Evolutionary conservation across 1,140 invertebrate species (phyloP).

Genomic region (Drosophila azteca): DNA sequence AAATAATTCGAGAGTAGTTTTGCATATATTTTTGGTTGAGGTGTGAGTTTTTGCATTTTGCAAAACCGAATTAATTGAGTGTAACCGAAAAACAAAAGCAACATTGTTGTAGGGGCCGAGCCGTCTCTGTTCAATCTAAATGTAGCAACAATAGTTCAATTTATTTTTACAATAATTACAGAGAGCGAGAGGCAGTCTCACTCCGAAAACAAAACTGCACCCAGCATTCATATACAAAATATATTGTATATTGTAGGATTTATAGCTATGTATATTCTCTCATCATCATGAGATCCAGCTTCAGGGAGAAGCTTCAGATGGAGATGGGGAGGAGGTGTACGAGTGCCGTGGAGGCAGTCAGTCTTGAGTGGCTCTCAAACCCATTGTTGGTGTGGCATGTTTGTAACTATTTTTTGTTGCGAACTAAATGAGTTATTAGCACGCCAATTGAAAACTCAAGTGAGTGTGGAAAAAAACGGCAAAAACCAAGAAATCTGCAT

Average conservation of each 20-base stretch:
- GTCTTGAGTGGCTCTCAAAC: constrained; percentile 37
- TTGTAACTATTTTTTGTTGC: constrained; percentile 66
- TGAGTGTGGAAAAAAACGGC: constrained; percentile 37
- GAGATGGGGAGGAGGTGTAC: background rate
- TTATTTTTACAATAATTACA: constrained; percentile 82
- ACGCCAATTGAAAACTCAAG: constrained; percentile 78
- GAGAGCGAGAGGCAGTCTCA: constrained; percentile 15
- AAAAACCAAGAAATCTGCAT: constrained; percentile 51
- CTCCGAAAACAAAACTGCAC: constrained; percentile 40
- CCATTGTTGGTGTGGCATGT: constrained; percentile 62
- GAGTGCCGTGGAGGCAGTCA: background rate
- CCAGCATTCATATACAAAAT: constrained; percentile 18
- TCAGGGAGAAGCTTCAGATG: constrained; percentile 12
- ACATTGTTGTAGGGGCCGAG: constrained; percentile 47
- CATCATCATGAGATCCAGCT: constrained; percentile 55
- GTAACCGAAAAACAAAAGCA: constrained; percentile 77
- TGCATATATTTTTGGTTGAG: constrained; percentile 32
- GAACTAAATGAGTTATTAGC: constrained; percentile 82
- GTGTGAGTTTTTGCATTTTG: constrained; percentile 78
- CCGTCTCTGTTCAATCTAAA: constrained; percentile 54
- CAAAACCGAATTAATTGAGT: constrained; percentile 79
- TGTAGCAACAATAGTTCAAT: constrained; percentile 81
- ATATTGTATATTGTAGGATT: constrained; percentile 5
- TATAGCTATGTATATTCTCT: constrained; percentile 54
- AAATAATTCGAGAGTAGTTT: constrained; percentile 40